Evolutionary conservation across 2,888 invertebrate species (phyloP), one percentile per base, ranked within the genome.

Genomic region (Zygogramma bicolorata): DNA sequence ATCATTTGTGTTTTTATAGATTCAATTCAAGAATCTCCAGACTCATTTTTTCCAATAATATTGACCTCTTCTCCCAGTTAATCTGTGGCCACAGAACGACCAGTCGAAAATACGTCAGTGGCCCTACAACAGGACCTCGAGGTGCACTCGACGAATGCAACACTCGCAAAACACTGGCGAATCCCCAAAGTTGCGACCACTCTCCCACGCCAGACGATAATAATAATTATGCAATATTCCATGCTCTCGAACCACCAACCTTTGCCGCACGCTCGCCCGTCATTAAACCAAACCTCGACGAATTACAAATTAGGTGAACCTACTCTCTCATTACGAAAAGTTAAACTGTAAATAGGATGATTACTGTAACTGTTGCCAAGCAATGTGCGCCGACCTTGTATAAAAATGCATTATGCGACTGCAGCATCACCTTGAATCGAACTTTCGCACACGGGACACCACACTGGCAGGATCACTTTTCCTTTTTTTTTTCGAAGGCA

Each of bases 321-420:
- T 76, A 75, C 78, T 78, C 78, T 77, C 76, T 77, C 65, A 79
- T 75, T 75, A 75, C 59, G n/a, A 59, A 69, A 73, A 74, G 76
- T 75, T 74, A 77, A 80, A 79, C 74, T 78, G 74, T 79, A 72
- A 81, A 83, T 80, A 79, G 80, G 81, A 82, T 81, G 82, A 83
- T 82, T 83, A 77, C 78, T 77, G 74, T 72, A 76, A 80, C 81
- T 83, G 84, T 85, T 85, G 83, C 84, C 84, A 84, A 81, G 84
- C 84, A 75, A 78, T 53, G 27, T 53, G 53, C n/a, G 18, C 49
- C 63, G 63, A 29, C 63, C 63, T 63, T 63, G 63, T 46, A 63
- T 63, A 42, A 46, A 63, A 63, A 27, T 63, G 63, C 63, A 63
- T 29, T 46, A 18, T 8, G 20, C n/a, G 78, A 79, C 70, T 65